A percentile compares a stretch with the other conserved stretches of the same genome.
Conservation (phyloP, 2,888 invertebrate genomes). For the Adelphocoris suturalis region DNA sequence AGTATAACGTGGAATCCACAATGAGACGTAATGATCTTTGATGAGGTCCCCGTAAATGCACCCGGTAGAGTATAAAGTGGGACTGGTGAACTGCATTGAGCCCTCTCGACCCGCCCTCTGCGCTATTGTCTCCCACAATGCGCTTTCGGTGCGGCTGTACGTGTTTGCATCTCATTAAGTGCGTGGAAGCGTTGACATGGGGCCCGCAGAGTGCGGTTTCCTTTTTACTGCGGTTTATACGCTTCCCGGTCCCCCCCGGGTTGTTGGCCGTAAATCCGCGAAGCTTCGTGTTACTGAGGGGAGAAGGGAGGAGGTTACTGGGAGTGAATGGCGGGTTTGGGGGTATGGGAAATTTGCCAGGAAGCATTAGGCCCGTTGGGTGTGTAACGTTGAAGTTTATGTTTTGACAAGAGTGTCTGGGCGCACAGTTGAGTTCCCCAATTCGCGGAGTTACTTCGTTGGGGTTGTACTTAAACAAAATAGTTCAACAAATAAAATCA, state of each 20-base stretch:
- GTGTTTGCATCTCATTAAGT: constrained; percentile 50
- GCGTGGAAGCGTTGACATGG: constrained; percentile 34
- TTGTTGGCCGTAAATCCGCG: constrained; percentile 32
- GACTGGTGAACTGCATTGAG: constrained; percentile 12
- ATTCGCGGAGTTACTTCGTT: neutral
- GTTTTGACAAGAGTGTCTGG: constrained; percentile 16
- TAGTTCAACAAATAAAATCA: too few species aligned
- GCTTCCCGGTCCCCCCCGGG: neutral
- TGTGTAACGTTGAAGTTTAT: constrained; percentile 25
- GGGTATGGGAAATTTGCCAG: constrained; percentile 20
- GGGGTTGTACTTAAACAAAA: too few species aligned
- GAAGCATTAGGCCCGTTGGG: neutral
- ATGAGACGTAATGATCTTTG: constrained; percentile 65
- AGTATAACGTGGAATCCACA: constrained; percentile 10
- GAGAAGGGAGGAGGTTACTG: neutral
- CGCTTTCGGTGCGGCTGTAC: constrained; percentile 39
- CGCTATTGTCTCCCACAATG: constrained; percentile 36
- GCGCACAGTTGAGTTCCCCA: neutral
- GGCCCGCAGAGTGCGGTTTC: neutral
- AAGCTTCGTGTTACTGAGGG: neutral
- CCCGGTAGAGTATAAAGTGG: constrained; percentile 38
- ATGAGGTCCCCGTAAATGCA: constrained; percentile 47
- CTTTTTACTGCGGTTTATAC: constrained; percentile 42
- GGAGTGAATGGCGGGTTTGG: neutral
- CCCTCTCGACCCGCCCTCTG: neutral